These are phyloP conservation scores for Strigamia maritima DNA, from an alignment of 2,888 invertebrate genomes.

Conservation along the genomic window DNA sequence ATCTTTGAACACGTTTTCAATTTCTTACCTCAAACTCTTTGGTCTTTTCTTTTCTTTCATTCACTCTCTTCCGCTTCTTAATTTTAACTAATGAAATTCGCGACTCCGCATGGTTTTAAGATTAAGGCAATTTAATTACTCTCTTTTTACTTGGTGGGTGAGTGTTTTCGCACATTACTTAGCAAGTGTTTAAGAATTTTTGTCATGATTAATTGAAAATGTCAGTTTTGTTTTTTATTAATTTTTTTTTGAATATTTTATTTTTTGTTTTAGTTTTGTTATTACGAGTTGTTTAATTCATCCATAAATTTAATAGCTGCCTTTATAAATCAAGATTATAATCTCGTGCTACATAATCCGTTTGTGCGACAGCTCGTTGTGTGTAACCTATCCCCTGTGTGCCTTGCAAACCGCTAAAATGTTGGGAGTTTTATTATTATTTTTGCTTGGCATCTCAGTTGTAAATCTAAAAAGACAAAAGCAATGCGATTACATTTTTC, in stretches of 20 bases:
- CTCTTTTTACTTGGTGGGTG: neutral
- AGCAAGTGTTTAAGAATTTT: neutral
- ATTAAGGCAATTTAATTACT: slow-evolving; percentile 10
- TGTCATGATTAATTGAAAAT: no score
- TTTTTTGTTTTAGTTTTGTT: neutral
- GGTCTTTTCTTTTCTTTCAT: neutral
- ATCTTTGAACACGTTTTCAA: slow-evolving; percentile 1
- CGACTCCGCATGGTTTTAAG: slow-evolving; percentile 10
- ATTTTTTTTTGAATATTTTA: neutral
- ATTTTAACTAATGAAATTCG: neutral
- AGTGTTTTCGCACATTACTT: neutral
- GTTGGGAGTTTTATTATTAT: slow-evolving; percentile 10
- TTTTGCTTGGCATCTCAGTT: neutral
- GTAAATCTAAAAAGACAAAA: neutral
- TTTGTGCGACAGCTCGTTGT: slow-evolving; percentile 2
- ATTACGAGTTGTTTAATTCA: neutral
- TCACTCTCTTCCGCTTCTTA: neutral
- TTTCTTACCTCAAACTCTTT: neutral
- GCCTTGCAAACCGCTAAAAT: slow-evolving; percentile 9
- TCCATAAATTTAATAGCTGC: slow-evolving; percentile 7
- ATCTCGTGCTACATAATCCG: neutral
- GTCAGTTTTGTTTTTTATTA: neutral
- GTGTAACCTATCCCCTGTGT: neutral
- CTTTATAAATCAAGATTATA: slow-evolving; percentile 14
- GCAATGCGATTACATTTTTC: neutral